These are phyloP conservation scores for Brassicogethes aeneus DNA, from an alignment of 2,888 invertebrate species.

Conservation along the genomic window DNA sequence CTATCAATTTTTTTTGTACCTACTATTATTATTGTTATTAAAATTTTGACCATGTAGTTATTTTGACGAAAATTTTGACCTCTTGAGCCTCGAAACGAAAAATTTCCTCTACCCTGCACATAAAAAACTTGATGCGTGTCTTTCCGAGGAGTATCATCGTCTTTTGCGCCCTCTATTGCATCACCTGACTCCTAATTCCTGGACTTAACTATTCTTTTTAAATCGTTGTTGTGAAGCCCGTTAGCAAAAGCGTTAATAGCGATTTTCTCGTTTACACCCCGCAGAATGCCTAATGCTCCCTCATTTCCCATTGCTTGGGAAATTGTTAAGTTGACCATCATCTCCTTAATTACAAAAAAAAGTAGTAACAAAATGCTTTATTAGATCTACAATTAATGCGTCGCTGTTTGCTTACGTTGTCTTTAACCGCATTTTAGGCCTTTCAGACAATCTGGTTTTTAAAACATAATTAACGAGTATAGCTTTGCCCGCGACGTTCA, in stretches of 20 bases:
- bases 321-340: background rate
- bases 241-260: background rate
- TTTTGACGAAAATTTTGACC: background rate
- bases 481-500: background rate
- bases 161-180: background rate
- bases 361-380: background rate
- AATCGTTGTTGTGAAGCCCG: background rate
- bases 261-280: background rate
- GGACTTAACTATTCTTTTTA: background rate
- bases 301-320: background rate
- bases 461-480: background rate
- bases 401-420: background rate
- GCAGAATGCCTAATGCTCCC: background rate
- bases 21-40: background rate
- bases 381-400: background rate
- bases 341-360: background rate
- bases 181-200: background rate
- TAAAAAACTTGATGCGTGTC: background rate
- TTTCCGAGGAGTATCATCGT: background rate
- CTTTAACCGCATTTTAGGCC: background rate
- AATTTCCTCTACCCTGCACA: background rate
- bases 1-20: background rate
- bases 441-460: background rate
- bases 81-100: background rate
- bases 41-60: background rate